Evolutionary conservation across 92 coral and sea anemone genomes (phyloP).

Genomic region (Galaxea fascicularis): DNA sequence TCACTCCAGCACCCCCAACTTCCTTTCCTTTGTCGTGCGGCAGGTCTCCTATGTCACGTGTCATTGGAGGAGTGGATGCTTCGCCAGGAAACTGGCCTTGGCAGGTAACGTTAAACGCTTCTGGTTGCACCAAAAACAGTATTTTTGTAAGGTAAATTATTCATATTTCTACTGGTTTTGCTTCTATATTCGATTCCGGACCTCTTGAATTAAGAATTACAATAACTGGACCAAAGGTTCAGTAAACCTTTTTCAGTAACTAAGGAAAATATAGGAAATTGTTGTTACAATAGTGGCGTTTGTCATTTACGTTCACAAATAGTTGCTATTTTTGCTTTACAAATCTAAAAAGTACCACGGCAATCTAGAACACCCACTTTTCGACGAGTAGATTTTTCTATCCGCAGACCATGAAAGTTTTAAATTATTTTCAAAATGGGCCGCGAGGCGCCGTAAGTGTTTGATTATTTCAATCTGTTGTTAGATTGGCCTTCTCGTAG

Average conservation of each 20-base stretch:
- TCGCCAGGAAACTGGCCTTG: constrained; percentile 59
- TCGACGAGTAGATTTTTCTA: too few species aligned
- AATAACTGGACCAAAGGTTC: too few species aligned
- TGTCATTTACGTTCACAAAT: too few species aligned
- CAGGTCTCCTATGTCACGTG: constrained; percentile 23
- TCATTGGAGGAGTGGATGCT: constrained; percentile 59
- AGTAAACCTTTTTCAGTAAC: too few species aligned
- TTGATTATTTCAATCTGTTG: background rate
- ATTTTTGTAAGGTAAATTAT: background rate
- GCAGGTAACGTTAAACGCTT: constrained; percentile 40
- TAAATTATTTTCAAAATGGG: background rate
- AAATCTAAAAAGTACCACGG: too few species aligned
- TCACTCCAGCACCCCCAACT: constrained; percentile 6
- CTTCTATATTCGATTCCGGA: too few species aligned
- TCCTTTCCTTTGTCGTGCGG: constrained; percentile 5
- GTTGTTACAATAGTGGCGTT: too few species aligned
- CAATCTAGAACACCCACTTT: too few species aligned
- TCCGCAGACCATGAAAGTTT: background rate
- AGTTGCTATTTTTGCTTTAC: too few species aligned
- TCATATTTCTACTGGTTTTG: background rate
- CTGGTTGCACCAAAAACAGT: too few species aligned
- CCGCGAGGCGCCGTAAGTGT: background rate
- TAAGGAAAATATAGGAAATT: too few species aligned
- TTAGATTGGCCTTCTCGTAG: constrained; percentile 43
- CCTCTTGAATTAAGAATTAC: too few species aligned